A percentile compares a stretch with the other conserved stretches of the same genome.
phyloP scores from a whole-genome alignment of 2,113 vertebrate species.

The Malurus melanocephalus region DNA sequence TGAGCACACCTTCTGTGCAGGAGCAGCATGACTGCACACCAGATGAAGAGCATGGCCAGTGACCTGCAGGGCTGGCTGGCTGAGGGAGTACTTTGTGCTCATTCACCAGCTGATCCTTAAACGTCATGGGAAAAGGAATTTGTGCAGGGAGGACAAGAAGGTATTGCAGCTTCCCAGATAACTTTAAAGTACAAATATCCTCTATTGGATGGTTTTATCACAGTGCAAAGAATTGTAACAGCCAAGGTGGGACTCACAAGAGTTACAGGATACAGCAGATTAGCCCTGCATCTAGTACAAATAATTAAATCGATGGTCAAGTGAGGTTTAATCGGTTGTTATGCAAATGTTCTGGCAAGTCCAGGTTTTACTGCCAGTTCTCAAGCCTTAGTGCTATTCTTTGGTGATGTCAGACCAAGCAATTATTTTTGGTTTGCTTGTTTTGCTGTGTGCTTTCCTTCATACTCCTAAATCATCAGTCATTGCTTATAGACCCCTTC shows the following conservation, averaged over 20 bases:
- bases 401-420: not conserved
- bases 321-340: not conserved
- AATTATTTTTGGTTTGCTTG: not conserved
- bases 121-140: not conserved
- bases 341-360: not conserved
- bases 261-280: not conserved
- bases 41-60: not conserved
- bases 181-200: not conserved
- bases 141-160: not conserved
- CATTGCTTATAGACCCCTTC: not conserved
- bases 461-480: not conserved
- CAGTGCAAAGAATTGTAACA: not conserved
- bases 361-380: not conserved
- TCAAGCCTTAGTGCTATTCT: not conserved
- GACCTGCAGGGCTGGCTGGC: not conserved
- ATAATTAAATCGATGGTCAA: not conserved
- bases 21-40: not conserved
- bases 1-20: not conserved
- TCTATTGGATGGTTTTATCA: too few species aligned
- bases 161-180: not conserved
- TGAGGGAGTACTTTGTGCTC: not conserved
- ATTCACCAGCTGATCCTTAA: not conserved
- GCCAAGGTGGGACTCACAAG: not conserved
- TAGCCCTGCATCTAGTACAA: not conserved
- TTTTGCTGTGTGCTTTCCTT: not conserved